Conservation (phyloP, 2,797 vertebrate genomes). For the Notolepis coatsorum region DNA sequence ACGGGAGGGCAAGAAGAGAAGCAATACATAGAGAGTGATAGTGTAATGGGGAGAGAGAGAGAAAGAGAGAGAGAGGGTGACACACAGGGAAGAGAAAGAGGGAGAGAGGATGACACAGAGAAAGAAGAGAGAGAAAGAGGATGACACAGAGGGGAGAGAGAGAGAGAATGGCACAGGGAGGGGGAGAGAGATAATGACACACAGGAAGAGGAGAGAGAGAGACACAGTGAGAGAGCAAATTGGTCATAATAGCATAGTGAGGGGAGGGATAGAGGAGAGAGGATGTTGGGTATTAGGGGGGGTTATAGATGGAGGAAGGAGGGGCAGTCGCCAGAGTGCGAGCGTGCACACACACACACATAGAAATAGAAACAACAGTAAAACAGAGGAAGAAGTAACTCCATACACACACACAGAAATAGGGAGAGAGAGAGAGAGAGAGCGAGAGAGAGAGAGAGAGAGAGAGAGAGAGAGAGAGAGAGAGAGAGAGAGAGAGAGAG, state of each 20-base stretch:
- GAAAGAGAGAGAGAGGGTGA: slow-evolving; percentile 7
- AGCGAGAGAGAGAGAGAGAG: slow-evolving; percentile 20
- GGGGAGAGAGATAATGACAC: not conserved
- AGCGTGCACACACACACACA: not conserved
- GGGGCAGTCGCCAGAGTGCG: slow-evolving; percentile 5
- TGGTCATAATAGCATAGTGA: slow-evolving; percentile 56
- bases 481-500: slow-evolving; percentile 23
- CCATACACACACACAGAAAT: not conserved
- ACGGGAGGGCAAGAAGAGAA: slow-evolving; percentile 16
- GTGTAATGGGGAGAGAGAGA: slow-evolving; percentile 5
- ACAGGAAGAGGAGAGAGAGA: slow-evolving; percentile 7
- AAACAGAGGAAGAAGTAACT: not conserved
- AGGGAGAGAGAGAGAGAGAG: slow-evolving; percentile 23
- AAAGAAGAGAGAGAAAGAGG: slow-evolving; percentile 33
- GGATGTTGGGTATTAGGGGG: slow-evolving; percentile 25
- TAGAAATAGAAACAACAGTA: slow-evolving; percentile 1
- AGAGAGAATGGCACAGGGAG: not conserved
- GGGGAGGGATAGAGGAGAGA: slow-evolving; percentile 30
- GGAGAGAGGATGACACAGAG: slow-evolving; percentile 38
- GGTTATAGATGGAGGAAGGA: slow-evolving; percentile 45
- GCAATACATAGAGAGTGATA: slow-evolving; percentile 23
- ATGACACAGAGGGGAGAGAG: slow-evolving; percentile 22
- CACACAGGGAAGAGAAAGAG: slow-evolving; percentile 6
- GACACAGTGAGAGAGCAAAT: slow-evolving; percentile 51
- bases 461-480: slow-evolving; percentile 23